Conservation (phyloP, 2,113 vertebrate genomes). For the Nycticorax nycticorax region DNA sequence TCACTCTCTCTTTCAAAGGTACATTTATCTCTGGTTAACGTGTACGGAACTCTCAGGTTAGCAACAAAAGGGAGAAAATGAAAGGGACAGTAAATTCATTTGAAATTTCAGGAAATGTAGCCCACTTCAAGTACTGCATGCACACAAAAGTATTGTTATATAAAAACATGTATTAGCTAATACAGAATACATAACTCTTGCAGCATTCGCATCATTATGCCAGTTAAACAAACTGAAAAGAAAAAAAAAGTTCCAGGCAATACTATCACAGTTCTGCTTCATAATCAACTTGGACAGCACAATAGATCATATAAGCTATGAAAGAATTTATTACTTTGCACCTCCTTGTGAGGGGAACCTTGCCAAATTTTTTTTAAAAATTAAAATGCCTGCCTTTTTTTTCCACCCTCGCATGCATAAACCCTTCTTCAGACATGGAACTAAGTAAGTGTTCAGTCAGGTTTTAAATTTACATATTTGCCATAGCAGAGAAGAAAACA, state of each 20-base stretch:
- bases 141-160: not conserved
- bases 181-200: not conserved
- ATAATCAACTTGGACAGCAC: not conserved
- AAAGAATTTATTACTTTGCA: constrained; percentile 1
- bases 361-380: not conserved
- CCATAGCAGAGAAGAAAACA: not conserved
- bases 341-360: not conserved
- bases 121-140: not conserved
- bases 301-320: not conserved
- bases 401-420: not conserved
- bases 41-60: not conserved
- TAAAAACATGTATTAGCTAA: not conserved
- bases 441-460: not conserved
- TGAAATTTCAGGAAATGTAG: not conserved
- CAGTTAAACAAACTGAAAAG: not conserved
- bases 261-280: not conserved
- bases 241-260: not conserved
- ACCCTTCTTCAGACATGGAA: not conserved
- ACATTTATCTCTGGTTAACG: not conserved
- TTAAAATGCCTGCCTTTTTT: not conserved
- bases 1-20: not conserved
- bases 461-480: constrained; percentile 29
- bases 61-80: not conserved
- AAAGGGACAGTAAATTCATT: not conserved
- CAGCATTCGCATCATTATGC: not conserved